phyloP scores from a whole-genome alignment of 2,888 invertebrate species.

The Xestia xanthographa region DNA sequence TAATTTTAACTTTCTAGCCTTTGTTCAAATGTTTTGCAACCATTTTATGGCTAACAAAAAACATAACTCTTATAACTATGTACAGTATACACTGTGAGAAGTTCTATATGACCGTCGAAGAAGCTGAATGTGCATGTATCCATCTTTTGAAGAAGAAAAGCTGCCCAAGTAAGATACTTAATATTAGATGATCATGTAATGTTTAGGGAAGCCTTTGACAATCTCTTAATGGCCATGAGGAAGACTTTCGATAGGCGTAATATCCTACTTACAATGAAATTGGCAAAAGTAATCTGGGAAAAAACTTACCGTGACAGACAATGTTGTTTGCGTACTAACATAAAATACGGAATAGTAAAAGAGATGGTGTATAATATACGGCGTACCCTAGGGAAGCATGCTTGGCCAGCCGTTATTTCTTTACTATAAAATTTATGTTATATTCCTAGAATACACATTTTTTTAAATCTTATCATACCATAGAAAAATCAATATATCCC shows the following conservation, averaged over 20 bases:
- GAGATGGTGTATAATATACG: too few relatives aligned
- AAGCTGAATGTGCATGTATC: conserved; percentile 33
- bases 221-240: not conserved
- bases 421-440: too few relatives aligned
- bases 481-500: too few relatives aligned
- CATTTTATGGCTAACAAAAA: conserved; percentile 18
- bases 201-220: not conserved
- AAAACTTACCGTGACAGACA: not conserved
- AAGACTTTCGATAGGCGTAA: not conserved
- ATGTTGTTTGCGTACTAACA: too few relatives aligned
- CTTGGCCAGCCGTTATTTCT: too few relatives aligned
- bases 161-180: conserved; percentile 28
- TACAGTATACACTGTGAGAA: conserved; percentile 24
- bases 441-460: not conserved
- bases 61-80: conserved; percentile 15
- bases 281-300: not conserved
- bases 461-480: not conserved
- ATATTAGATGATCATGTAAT: not conserved
- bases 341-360: too few relatives aligned
- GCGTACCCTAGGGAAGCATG: too few relatives aligned
- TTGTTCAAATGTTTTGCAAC: conserved; percentile 3
- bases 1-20: conserved; percentile 8
- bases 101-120: conserved; percentile 24
- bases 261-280: too few relatives aligned
- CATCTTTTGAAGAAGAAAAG: conserved; percentile 10